Percentiles rank a stretch among this genome's conserved stretches.
Conservation (phyloP, 2,797 vertebrate genomes). For the Sebastes minor region DNA sequence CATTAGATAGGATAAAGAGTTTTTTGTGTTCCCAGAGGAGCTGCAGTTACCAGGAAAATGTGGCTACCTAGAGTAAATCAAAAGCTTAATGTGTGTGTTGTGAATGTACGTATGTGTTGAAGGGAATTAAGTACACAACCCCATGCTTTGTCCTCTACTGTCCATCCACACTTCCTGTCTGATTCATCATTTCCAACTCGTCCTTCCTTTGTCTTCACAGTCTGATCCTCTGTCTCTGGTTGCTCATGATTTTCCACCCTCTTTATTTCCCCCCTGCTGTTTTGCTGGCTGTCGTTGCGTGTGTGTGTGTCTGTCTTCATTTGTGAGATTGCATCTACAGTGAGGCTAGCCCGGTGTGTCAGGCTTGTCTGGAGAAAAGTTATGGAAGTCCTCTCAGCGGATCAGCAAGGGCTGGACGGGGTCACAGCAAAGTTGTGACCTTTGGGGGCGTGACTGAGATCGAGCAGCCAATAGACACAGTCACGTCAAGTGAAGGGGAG, state of each 20-base stretch:
- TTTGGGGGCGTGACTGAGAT: constrained; percentile 96
- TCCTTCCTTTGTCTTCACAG: constrained; percentile 59
- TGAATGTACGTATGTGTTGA: constrained; percentile 12
- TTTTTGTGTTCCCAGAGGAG: constrained; percentile 62
- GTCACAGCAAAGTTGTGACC: constrained; percentile 88
- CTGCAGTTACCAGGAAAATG: constrained; percentile 52
- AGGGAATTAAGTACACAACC: constrained; percentile 37
- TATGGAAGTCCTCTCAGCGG: constrained; percentile 73
- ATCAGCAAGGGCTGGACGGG: constrained; percentile 81
- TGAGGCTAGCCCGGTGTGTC: constrained; percentile 82
- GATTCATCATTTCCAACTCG: constrained; percentile 61
- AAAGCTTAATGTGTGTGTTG: constrained; percentile 22
- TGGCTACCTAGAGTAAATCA: constrained; percentile 53
- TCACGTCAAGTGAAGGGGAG: constrained; percentile 77
- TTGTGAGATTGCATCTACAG: constrained; percentile 79
- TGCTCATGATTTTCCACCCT: constrained; percentile 63
- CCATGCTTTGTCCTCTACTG: constrained; percentile 32
- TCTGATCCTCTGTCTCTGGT: constrained; percentile 50
- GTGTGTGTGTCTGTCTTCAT: constrained; percentile 51
- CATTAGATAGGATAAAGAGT: constrained; percentile 71
- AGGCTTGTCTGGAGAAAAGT: constrained; percentile 83
- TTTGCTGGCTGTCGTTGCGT: constrained; percentile 37
- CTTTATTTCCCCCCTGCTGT: constrained; percentile 46
- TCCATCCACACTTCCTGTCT: constrained; percentile 58
- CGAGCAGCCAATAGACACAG: constrained; percentile 85